These are phyloP conservation scores for Chondrilla cf. caribensis DNA, from an alignment of 37 sponge, comb jelly and placozoan genomes.

Conservation along the genomic window DNA sequence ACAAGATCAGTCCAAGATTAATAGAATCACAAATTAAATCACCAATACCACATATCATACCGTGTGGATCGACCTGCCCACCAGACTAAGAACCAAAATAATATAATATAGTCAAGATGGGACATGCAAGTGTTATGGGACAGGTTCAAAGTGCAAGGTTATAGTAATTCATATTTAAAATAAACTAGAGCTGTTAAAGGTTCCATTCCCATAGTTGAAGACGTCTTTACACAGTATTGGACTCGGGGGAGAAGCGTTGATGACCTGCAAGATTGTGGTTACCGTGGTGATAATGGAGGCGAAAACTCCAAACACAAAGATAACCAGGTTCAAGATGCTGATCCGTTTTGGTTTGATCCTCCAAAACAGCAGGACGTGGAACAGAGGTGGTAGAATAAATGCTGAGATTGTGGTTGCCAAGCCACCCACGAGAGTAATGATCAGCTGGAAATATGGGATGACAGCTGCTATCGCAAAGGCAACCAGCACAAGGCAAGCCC, in stretches of 20 bases:
- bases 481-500: conserved; percentile 56
- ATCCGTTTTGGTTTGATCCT: neutral
- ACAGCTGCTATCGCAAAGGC: conserved; percentile 65
- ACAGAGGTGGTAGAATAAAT: conserved; percentile 78
- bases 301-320: conserved; percentile 53
- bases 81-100: too few relatives aligned
- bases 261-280: conserved; percentile 15
- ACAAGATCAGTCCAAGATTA: too few relatives aligned
- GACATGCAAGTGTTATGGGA: too few relatives aligned
- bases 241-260: neutral
- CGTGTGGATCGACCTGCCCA: too few relatives aligned
- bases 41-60: too few relatives aligned
- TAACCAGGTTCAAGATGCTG: conserved; percentile 44
- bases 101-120: too few relatives aligned
- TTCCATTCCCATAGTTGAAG: too few relatives aligned
- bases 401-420: conserved; percentile 71
- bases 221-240: too few relatives aligned
- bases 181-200: too few relatives aligned
- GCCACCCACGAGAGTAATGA: conserved; percentile 74
- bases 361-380: conserved; percentile 64
- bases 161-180: too few relatives aligned
- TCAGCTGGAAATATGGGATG: conserved; percentile 73
- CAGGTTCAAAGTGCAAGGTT: too few relatives aligned
- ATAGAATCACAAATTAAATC: too few relatives aligned
- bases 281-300: conserved; percentile 54